These are phyloP conservation scores for Idaea straminata DNA, from an alignment of 2,888 invertebrate genomes.

Conservation along the genomic window DNA sequence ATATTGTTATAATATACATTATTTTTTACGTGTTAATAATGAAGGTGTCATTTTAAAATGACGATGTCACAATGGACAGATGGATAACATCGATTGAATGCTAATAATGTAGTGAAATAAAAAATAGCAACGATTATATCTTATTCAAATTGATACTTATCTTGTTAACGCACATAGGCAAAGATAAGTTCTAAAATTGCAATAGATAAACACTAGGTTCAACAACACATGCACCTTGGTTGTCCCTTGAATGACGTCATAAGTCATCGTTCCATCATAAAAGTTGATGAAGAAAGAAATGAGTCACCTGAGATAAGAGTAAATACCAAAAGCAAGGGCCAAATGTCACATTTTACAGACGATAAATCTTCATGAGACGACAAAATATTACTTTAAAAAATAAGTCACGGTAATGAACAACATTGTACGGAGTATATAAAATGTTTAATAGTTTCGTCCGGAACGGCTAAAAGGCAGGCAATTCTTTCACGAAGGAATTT, in stretches of 20 bases:
- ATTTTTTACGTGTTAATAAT: not conserved
- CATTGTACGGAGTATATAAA: conserved; percentile 6
- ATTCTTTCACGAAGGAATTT: not conserved
- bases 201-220: conserved; percentile 13
- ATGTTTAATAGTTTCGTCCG: not conserved
- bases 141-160: too few species aligned
- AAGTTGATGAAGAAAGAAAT: conserved; percentile 11
- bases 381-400: conserved; percentile 3
- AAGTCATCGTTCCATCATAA: conserved; percentile 4
- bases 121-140: too few species aligned
- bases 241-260: conserved; percentile 2
- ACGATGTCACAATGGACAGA: too few species aligned
- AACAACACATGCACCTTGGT: conserved; percentile 19
- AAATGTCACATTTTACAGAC: conserved; percentile 10
- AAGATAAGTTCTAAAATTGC: conserved; percentile 10
- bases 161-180: not conserved
- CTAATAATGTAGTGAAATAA: too few species aligned
- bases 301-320: conserved; percentile 15
- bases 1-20: not conserved
- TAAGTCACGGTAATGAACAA: conserved; percentile 7
- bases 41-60: not conserved
- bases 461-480: not conserved
- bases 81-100: too few species aligned
- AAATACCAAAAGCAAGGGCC: conserved; percentile 9
- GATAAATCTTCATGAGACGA: conserved; percentile 9